phyloP scores from a whole-genome alignment of 2,113 vertebrate species.

The Nothobranchius furzeri region DNA sequence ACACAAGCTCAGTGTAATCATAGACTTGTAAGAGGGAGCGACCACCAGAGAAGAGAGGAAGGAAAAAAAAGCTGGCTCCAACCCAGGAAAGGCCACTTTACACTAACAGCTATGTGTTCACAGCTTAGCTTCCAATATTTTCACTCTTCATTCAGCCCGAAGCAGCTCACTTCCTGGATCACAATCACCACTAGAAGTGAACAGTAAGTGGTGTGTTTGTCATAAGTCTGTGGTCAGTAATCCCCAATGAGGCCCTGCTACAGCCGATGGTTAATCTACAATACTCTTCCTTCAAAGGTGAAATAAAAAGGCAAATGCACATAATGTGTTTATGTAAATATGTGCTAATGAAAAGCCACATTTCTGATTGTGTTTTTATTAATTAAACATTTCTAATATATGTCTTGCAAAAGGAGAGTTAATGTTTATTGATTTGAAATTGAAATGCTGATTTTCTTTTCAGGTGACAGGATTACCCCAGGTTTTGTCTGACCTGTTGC shows the following conservation, averaged over 20 bases:
- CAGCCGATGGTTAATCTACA: background rate
- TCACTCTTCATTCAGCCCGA: conserved; percentile 20
- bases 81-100: conserved; percentile 66
- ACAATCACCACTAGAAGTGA: conserved; percentile 18
- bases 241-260: background rate
- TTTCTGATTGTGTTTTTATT: background rate
- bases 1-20: conserved; percentile 44
- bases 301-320: background rate
- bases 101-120: conserved; percentile 58
- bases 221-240: background rate
- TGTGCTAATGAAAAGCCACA: background rate
- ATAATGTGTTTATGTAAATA: background rate
- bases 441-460: background rate
- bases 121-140: conserved; percentile 50
- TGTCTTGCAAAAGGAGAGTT: no score
- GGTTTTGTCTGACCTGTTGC: conserved; percentile 29
- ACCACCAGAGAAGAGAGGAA: conserved; percentile 28
- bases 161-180: conserved; percentile 31
- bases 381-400: no score
- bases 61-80: conserved; percentile 37
- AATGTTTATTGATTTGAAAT: no score
- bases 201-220: conserved; percentile 6
- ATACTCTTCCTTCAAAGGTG: background rate
- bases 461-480: background rate
- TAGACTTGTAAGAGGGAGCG: conserved; percentile 45